Conservation (phyloP, 2,888 invertebrate species). For the Hipparchia semele region DNA sequence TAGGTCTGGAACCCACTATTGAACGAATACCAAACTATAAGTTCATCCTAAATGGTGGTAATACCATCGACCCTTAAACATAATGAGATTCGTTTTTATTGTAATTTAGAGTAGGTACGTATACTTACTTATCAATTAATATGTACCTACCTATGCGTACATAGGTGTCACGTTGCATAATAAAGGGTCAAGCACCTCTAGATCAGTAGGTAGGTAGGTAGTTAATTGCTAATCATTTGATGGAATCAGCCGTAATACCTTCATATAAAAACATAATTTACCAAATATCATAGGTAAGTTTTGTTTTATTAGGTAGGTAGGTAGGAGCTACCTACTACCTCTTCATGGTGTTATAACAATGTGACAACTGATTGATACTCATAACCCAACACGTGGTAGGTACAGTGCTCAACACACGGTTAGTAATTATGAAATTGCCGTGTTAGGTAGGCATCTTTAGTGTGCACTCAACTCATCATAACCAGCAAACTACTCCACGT, state of each 20-base stretch:
- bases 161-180: slow-evolving; percentile 6
- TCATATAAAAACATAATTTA: not conserved
- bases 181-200: slow-evolving; percentile 7
- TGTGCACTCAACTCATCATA: slow-evolving; percentile 12
- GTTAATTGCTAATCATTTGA: slow-evolving; percentile 2
- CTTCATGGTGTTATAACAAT: not conserved
- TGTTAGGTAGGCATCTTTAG: not conserved
- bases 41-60: no score
- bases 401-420: not conserved
- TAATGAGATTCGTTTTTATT: not conserved
- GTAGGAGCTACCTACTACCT: not conserved
- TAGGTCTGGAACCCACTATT: no score
- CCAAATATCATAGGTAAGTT: not conserved
- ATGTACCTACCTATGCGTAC: not conserved
- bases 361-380: not conserved
- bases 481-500: slow-evolving; percentile 10
- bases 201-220: not conserved
- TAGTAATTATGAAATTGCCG: not conserved
- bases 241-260: not conserved
- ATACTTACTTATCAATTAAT: not conserved
- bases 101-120: not conserved
- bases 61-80: not conserved
- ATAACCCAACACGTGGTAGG: not conserved
- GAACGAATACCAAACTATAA: no score
- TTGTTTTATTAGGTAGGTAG: not conserved